Evolutionary conservation across 92 coral and sea anemone genomes (phyloP), one percentile per base, ranked within the genome.

Genomic region (Bergia sp.): DNA sequence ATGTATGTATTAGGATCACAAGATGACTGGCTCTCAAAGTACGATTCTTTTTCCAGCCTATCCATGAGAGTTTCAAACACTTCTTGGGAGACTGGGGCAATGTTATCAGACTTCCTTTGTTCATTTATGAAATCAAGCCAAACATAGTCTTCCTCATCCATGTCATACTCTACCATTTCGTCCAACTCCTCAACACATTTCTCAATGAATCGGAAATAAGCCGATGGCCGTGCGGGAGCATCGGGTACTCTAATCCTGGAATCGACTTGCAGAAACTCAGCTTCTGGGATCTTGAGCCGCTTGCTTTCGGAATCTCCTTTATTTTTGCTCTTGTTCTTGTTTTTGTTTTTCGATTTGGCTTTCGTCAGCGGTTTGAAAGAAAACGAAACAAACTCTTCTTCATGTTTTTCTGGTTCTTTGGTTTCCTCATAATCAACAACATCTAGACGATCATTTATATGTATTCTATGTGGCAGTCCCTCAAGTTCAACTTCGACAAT

Each of bases 1-100:
- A 97, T 97, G 96, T 97, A 97, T 75, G 96, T 96, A 91, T 97
- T 97, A 39, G 99, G 98, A 88, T 97, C 99, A 69, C 98, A 95
- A 29, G 97, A 91, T 15, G 96, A 96, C 81, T 97, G 99, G 82
- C 99, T 97, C 86, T 97, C 98, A 71, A 97, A 97, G 92, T 95
- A 96, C 10, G 98, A 96, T 87, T 97, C 99, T 87, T 97, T 97
- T 69, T 97, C 99, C 58, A 97, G 90, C 55, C 99, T 89, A 82
- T 97, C 99, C 99, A 97, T 97, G 15, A 97, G 93, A 82, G 93
- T 94, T 75, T 97, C 99, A 86, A 97, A 97, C 40, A 97, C 95
- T 87, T 97, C 99, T 83, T 97, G 99, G 77, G 99, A 97, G 86
- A 97, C 99, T 78, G 98, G 95, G 80, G 99, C 97, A 79, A 97